Conservation (phyloP, 2,888 invertebrate species). For the Conops quadrifasciatus region DNA sequence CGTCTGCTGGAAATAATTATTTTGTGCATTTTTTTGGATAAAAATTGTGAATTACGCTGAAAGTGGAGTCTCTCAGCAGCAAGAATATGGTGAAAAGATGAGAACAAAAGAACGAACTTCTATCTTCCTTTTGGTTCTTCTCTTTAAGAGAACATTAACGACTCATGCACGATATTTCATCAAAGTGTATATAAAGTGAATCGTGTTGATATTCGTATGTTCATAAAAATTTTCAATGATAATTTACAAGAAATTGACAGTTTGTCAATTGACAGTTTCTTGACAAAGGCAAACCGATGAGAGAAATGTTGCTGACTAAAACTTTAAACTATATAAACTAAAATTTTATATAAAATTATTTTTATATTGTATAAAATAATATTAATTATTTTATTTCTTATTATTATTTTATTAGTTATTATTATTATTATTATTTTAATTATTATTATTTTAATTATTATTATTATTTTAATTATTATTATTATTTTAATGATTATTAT, state of each 20-base stretch:
- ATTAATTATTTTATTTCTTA: not conserved
- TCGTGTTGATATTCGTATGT: too few relatives aligned
- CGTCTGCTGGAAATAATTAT: constrained; percentile 23
- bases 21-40: constrained; percentile 26
- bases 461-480: not conserved
- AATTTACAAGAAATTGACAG: not conserved
- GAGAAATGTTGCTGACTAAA: not conserved
- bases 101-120: not conserved
- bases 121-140: not conserved
- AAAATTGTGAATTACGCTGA: constrained; percentile 19
- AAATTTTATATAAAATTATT: not conserved
- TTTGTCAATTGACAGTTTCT: too few relatives aligned
- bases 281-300: too few relatives aligned
- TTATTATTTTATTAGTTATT: not conserved
- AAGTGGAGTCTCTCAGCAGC: not conserved
- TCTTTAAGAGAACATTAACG: not conserved
- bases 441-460: too few relatives aligned
- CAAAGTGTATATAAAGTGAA: too few relatives aligned
- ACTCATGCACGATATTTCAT: not conserved
- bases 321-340: not conserved
- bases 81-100: not conserved
- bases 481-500: not conserved
- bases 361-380: not conserved
- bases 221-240: too few relatives aligned
- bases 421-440: too few relatives aligned